Evolutionary conservation across 1,140 invertebrate species (phyloP).

Genomic region (Zaprionus davidi): DNA sequence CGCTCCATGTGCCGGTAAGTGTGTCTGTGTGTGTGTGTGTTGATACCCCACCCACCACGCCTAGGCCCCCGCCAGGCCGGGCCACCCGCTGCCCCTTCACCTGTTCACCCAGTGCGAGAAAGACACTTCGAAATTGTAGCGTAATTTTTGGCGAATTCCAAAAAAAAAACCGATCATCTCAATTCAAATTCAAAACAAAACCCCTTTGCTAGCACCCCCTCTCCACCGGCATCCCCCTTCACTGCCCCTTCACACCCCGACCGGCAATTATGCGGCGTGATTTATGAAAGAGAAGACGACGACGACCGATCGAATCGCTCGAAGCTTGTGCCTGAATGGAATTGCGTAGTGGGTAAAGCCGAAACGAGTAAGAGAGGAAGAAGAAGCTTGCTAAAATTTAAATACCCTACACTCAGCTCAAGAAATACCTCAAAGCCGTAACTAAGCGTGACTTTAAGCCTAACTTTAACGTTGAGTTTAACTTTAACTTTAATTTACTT

Average conservation of each 20-base stretch:
- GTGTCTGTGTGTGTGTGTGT: constrained; percentile 31
- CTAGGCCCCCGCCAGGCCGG: constrained; percentile 20
- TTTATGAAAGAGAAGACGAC: constrained; percentile 57
- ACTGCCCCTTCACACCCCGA: constrained; percentile 3
- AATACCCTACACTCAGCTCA: constrained; percentile 16
- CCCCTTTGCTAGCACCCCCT: background rate
- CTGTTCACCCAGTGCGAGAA: constrained; percentile 7
- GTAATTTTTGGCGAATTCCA: constrained; percentile 52
- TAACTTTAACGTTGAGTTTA: no score
- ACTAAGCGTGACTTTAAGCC: no score
- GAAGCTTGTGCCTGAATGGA: constrained; percentile 53
- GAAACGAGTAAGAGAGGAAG: background rate
- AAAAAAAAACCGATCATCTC: constrained; percentile 16
- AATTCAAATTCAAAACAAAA: constrained; percentile 42
- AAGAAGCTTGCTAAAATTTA: background rate
- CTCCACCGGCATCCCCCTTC: background rate
- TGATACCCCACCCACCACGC: constrained; percentile 43
- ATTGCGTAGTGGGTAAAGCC: constrained; percentile 49
- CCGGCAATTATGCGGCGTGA: constrained; percentile 55
- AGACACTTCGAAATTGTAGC: constrained; percentile 40
- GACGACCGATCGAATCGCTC: constrained; percentile 38
- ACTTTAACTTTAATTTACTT: no score
- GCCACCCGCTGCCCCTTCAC: constrained; percentile 18
- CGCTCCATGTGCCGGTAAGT: constrained; percentile 53
- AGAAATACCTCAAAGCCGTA: background rate